Evolutionary conservation across 2,797 vertebrate genomes (phyloP).

Genomic region (Scolopax bukidnonensis): DNA sequence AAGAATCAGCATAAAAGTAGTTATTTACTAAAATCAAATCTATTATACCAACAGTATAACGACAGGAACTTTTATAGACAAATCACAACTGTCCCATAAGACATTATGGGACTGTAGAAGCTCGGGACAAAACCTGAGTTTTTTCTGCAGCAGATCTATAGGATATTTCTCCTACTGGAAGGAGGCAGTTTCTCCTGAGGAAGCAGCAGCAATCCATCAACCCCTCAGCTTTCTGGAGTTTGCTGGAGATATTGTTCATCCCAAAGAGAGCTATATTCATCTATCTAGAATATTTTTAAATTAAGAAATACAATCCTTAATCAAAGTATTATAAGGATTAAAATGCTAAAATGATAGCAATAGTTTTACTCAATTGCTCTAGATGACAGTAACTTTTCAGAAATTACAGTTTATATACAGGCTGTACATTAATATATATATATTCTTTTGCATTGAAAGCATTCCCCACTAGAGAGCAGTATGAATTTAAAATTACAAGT

Average conservation of each 20-base stretch:
- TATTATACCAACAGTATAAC: background rate
- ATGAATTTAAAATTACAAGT: conserved; percentile 75
- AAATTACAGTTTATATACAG: background rate
- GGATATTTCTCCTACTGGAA: background rate
- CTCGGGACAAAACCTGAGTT: background rate
- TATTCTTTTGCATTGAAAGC: conserved; percentile 52
- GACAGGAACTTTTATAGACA: background rate
- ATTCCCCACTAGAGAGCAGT: conserved; percentile 82
- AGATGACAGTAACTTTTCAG: background rate
- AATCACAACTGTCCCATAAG: background rate
- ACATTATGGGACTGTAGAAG: background rate
- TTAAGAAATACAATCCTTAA: background rate
- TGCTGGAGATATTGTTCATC: background rate
- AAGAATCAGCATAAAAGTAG: background rate
- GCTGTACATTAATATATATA: background rate
- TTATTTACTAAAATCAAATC: background rate
- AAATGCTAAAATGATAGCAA: background rate
- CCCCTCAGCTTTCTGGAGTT: background rate
- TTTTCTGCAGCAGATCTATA: background rate
- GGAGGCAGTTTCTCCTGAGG: background rate
- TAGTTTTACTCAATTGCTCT: background rate
- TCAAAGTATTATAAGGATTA: background rate
- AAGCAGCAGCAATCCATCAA: background rate
- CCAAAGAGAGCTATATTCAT: background rate
- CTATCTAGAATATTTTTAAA: background rate